Percentiles rank a stretch among this genome's conserved stretches.
phyloP scores from a whole-genome alignment of 2,797 vertebrate genomes.

The Eutrigla gurnardus region DNA sequence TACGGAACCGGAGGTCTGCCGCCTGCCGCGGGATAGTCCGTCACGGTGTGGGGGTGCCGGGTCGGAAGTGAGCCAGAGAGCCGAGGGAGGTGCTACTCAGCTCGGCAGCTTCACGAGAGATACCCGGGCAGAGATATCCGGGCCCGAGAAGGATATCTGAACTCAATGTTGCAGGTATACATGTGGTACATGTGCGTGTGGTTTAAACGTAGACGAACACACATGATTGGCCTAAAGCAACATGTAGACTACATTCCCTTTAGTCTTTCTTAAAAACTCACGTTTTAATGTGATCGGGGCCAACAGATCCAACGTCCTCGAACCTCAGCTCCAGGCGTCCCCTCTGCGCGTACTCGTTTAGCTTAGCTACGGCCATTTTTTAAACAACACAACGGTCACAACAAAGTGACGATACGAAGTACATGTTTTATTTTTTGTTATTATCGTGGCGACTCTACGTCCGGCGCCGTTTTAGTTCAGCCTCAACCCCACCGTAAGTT shows the following conservation, averaged over 20 bases:
- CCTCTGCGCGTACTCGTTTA: conserved; percentile 70
- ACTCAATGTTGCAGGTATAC: background rate
- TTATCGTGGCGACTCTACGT: background rate
- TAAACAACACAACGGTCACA: accelerated
- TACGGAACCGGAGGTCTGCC: too few species aligned
- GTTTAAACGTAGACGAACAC: background rate
- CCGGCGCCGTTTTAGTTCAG: background rate
- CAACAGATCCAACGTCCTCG: conserved; percentile 58
- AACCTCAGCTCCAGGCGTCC: background rate
- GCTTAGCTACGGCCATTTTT: conserved; percentile 63
- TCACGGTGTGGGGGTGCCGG: too few species aligned
- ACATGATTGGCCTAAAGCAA: background rate
- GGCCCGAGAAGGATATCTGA: background rate
- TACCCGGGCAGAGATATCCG: too few species aligned
- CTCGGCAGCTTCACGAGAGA: too few species aligned
- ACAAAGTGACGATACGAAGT: accelerated
- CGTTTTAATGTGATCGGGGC: conserved; percentile 78
- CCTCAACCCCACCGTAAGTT: conserved; percentile 11
- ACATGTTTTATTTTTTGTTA: background rate
- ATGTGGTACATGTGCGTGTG: background rate
- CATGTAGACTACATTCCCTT: background rate
- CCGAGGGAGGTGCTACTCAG: too few species aligned
- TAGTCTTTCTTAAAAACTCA: conserved; percentile 54
- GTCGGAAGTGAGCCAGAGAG: too few species aligned
- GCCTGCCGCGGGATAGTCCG: too few species aligned